Base-by-base conservation (phyloP, 2,888 invertebrate genomes). In the Maniola hyperantus region DNA sequence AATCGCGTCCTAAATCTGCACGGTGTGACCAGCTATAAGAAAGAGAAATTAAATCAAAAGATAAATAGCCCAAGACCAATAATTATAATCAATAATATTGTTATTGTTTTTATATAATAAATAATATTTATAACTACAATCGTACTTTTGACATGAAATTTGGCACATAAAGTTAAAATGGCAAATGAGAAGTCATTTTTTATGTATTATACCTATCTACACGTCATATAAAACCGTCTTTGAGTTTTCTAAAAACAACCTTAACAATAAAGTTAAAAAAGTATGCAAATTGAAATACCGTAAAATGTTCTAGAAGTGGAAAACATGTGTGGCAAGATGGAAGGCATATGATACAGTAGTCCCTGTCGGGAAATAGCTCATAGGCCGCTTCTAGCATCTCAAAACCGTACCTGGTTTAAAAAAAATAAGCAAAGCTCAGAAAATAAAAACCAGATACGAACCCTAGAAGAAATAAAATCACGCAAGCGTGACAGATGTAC, bases 361-460 rank as follows among this genome's bases (percentile, higher is more conserved):
- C 94, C 64, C 93, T 83, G 33, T 93, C 89, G 0, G 95, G 94
- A 72, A 94, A 95, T 71, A 94, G 83, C 72, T 95, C 94, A 77
- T 93, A 95, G 0, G 94, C 93, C 0, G 93, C 94, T 77, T 94
- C 92, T 33, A 95, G 83, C 73, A 95, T 92, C 72, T 94, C 93
- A 64, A 88, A 87, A 0, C 90, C 91, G 66, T 87, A 85, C 67
- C 92, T 87, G 73, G 7, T 55, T 5, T 15, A 42, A 57, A 57
- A 55, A 13, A 57, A 20, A 42, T 20, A 10, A 57, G 6, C 7
- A 11, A 20, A 20, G 34, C 8, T 7, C 0, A 33, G 8, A 2
- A 50, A 50, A 50, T 20, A 18, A 50, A 11, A 20, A 20, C 5
- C n/a, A 20, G 4, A 20, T 5, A 2, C 10, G 10, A 48, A 15